Evolutionary conservation across 2,888 invertebrate genomes (phyloP).

Genomic region (Mongoloraphidia duomilia): DNA sequence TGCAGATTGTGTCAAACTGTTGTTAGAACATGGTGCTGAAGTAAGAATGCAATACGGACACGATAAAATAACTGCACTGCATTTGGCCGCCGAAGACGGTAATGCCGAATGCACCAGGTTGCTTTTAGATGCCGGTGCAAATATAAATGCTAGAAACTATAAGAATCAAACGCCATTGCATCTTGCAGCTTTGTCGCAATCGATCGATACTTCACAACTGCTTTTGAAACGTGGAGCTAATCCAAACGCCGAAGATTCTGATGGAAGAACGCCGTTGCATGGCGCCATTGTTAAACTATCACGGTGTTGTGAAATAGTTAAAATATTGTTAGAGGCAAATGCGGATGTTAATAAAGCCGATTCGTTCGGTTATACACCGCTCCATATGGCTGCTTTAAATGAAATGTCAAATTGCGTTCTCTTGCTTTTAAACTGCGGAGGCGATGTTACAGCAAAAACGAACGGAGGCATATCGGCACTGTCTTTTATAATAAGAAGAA

Average conservation of each 20-base stretch:
- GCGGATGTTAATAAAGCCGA: constrained; percentile 64
- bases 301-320: constrained; percentile 53
- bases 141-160: constrained; percentile 58
- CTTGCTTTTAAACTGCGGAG: constrained; percentile 59
- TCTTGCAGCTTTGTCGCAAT: constrained; percentile 67
- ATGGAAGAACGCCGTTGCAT: constrained; percentile 67
- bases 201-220: constrained; percentile 58
- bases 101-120: constrained; percentile 61
- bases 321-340: constrained; percentile 46
- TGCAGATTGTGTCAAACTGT: constrained; percentile 50
- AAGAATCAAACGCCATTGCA: constrained; percentile 74
- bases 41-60: constrained; percentile 57
- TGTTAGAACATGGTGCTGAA: constrained; percentile 67
- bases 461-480: constrained; percentile 69
- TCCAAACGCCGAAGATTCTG: constrained; percentile 51
- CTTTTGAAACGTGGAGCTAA: constrained; percentile 50
- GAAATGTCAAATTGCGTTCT: constrained; percentile 66
- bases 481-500: constrained; percentile 69
- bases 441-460: constrained; percentile 66
- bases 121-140: constrained; percentile 59
- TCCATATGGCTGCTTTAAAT: constrained; percentile 71
- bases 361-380: constrained; percentile 68
- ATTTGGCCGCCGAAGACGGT: constrained; percentile 79
- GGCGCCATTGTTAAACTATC: constrained; percentile 68
- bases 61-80: constrained; percentile 64